A percentile compares a stretch with the other conserved stretches of the same genome.
These are phyloP conservation scores for Nesospiza acunhae DNA, from an alignment of 2,113 vertebrate genomes.

Conservation along the genomic window DNA sequence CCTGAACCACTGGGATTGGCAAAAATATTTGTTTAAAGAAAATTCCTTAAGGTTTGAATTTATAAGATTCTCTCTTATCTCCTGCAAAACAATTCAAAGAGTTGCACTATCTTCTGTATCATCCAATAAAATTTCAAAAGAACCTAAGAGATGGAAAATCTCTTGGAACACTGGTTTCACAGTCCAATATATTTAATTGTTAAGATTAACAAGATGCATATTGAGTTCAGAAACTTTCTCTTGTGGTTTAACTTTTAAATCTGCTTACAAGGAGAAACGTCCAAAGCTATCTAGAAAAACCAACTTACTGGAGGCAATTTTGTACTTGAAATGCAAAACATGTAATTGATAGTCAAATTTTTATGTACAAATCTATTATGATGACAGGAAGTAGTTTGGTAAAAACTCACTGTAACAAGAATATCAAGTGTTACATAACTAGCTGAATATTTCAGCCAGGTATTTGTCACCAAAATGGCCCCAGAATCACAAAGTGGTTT, in stretches of 20 bases:
- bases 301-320: neutral
- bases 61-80: neutral
- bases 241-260: neutral
- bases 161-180: neutral
- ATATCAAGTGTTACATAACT: neutral
- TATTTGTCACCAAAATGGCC: neutral
- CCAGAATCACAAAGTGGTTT: neutral
- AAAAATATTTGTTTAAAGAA: neutral
- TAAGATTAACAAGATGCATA: neutral
- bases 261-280: neutral
- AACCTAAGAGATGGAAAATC: neutral
- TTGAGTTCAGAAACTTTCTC: neutral
- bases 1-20: neutral
- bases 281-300: neutral
- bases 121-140: neutral
- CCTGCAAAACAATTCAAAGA: neutral
- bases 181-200: neutral
- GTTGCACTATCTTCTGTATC: neutral
- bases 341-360: neutral
- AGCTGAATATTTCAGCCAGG: neutral
- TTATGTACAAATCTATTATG: neutral
- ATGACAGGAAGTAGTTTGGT: neutral
- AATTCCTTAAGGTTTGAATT: neutral
- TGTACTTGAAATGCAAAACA: neutral
- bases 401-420: neutral